phyloP scores from a whole-genome alignment of 2,888 invertebrate genomes.

The Nebria brevicollis region DNA sequence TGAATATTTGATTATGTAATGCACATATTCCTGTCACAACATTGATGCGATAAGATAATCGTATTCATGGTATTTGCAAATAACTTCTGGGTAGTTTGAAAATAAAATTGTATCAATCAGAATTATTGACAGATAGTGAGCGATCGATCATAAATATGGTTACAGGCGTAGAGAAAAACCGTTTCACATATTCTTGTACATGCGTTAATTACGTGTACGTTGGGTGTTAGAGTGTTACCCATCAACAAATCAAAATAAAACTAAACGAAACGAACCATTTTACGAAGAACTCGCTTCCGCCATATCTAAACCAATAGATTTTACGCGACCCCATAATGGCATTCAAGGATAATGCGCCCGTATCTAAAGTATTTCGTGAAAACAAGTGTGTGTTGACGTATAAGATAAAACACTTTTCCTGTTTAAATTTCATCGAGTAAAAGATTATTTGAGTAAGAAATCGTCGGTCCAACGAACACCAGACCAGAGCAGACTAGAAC shows the following conservation, averaged over 20 bases:
- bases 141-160: constrained; percentile 33
- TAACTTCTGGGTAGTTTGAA: constrained; percentile 3
- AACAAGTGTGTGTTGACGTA: neutral
- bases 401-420: neutral
- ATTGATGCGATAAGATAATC: constrained; percentile 12
- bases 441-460: neutral
- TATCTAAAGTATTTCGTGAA: neutral
- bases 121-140: constrained; percentile 38
- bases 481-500: neutral
- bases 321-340: too few species aligned
- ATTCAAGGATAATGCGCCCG: too few species aligned
- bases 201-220: constrained; percentile 27
- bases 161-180: constrained; percentile 8
- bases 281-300: constrained; percentile 26
- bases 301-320: neutral
- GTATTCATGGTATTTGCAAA: constrained; percentile 11
- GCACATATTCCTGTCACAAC: neutral
- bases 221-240: constrained; percentile 6
- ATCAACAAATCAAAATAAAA: constrained; percentile 12
- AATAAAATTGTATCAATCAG: constrained; percentile 18
- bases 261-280: constrained; percentile 2
- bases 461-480: neutral
- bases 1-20: neutral
- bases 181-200: neutral
- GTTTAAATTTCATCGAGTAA: neutral